Percentiles rank a stretch among this genome's conserved stretches.
These are phyloP conservation scores for Luffia ferchaultella DNA, from an alignment of 2,888 invertebrate genomes.

Conservation along the genomic window DNA sequence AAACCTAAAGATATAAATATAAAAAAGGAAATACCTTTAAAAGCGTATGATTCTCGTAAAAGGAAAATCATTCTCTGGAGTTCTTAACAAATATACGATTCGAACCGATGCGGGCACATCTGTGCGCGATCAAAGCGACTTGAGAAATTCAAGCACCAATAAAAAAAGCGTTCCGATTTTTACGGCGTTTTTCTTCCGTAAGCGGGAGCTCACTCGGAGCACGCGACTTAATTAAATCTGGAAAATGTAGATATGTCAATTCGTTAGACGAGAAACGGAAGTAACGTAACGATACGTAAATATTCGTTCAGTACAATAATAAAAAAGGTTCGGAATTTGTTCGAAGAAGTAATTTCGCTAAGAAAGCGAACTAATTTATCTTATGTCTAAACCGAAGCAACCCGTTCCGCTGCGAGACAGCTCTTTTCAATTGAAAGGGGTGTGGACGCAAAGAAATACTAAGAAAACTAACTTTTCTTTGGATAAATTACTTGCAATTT, in stretches of 20 bases:
- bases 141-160: constrained; percentile 22
- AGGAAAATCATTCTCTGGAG: not conserved
- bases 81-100: not conserved
- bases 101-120: constrained; percentile 15
- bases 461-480: no score
- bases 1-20: no score
- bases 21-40: not conserved
- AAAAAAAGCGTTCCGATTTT: constrained; percentile 26
- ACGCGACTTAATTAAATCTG: constrained; percentile 25
- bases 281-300: no score
- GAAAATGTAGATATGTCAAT: constrained; percentile 15
- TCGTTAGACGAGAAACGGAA: not conserved
- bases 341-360: no score
- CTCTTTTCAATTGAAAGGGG: no score
- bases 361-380: no score
- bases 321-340: no score
- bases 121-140: constrained; percentile 20
- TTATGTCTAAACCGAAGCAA: no score
- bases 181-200: constrained; percentile 17
- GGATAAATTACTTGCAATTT: no score
- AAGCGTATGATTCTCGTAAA: not conserved
- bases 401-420: no score
- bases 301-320: no score
- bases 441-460: no score
- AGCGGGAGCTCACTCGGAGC: constrained; percentile 8